A percentile compares a stretch with the other conserved stretches of the same genome.
phyloP scores from a whole-genome alignment of 2,888 invertebrate species.

The Cheiracanthium punctorium region DNA sequence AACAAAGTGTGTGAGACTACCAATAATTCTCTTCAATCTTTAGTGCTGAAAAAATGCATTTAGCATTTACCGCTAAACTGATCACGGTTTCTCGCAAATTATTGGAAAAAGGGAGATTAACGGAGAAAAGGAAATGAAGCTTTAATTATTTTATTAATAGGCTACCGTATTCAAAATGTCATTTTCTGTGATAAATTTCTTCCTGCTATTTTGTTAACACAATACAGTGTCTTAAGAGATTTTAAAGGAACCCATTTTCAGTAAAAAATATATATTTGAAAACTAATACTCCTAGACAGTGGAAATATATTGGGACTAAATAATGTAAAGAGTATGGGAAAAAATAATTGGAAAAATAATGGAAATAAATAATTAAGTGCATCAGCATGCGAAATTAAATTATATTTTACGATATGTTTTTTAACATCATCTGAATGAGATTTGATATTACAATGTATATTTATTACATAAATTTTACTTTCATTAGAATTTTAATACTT shows the following conservation, averaged over 20 bases:
- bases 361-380: background rate
- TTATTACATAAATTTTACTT: no score
- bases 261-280: background rate
- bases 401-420: background rate
- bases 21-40: background rate
- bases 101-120: constrained; percentile 16
- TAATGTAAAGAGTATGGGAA: background rate
- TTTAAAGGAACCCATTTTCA: background rate
- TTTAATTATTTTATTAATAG: constrained; percentile 58
- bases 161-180: background rate
- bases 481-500: no score
- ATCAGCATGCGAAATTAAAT: background rate
- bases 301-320: background rate
- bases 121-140: constrained; percentile 24
- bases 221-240: background rate
- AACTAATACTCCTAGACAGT: background rate
- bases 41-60: background rate
- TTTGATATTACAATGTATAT: no score
- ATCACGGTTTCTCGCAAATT: constrained; percentile 3
- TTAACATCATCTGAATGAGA: no score
- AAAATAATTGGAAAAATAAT: no score
- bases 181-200: background rate
- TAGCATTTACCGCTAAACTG: background rate
- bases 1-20: background rate
- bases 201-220: background rate